Percentiles rank a stretch among this genome's conserved stretches.
phyloP scores from a whole-genome alignment of 1,140 invertebrate genomes.

The Listronotus bonariensis region DNA sequence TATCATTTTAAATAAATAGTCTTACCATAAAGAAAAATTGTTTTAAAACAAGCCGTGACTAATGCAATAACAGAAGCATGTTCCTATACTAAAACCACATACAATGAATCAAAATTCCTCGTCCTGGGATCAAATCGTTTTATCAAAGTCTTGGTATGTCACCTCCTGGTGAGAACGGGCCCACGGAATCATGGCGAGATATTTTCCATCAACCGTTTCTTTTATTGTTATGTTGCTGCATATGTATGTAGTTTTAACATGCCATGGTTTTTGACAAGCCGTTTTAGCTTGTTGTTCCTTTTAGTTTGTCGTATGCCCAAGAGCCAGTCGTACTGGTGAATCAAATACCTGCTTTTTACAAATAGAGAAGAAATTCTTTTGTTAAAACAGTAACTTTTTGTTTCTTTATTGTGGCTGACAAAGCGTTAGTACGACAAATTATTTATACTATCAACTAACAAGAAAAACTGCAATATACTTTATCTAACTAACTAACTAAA shows the following conservation, averaged over 20 bases:
- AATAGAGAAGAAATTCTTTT: not conserved
- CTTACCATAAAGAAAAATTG: no score
- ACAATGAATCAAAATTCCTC: conserved; percentile 49
- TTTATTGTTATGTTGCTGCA: conserved; percentile 32
- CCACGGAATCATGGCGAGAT: conserved; percentile 44
- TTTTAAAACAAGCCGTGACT: conserved; percentile 11
- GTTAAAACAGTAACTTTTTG: not conserved
- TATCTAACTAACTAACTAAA: no score
- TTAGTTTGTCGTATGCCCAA: not conserved
- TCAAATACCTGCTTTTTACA: not conserved
- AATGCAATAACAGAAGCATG: conserved; percentile 41
- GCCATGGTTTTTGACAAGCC: conserved; percentile 30
- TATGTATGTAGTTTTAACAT: conserved; percentile 27
- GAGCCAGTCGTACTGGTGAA: not conserved
- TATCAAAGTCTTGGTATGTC: conserved; percentile 53
- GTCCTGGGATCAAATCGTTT: conserved; percentile 52
- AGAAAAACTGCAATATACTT: no score
- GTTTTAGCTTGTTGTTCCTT: conserved; percentile 16
- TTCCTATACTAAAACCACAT: conserved; percentile 43
- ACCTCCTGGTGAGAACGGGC: conserved; percentile 50
- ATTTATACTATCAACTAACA: no score
- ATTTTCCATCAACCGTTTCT: conserved; percentile 39
- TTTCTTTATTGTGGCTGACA: no score
- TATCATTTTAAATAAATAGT: no score
- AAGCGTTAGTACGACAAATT: no score